Evolutionary conservation across 2,797 vertebrate species (phyloP), one percentile per base, ranked within the genome.

Genomic region (Schizopygopsis malacanthus): DNA sequence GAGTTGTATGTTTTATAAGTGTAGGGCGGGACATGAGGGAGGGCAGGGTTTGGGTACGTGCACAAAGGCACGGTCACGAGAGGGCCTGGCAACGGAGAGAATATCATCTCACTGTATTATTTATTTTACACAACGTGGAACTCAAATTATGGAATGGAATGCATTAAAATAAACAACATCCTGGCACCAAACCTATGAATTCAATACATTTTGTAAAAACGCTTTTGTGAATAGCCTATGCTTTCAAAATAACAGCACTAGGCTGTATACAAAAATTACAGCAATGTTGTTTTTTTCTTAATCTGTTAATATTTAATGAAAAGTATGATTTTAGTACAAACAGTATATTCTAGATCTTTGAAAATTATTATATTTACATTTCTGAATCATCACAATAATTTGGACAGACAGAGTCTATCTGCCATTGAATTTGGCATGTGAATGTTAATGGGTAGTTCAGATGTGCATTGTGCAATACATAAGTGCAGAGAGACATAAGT

Each of bases 21-120:
- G 39, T 39, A 70, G 85, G 87, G 87, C 50, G 85, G 85, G 63
- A 79, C n/a, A 54, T 28, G 41, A 28, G 10, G 33, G 41, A 28
- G 10, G 33, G 61, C 52, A 78, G 39, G 33, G 22, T 79, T 85
- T 88, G 25, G 10, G 43, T 86, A 88, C 85, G 87, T 88, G 87
- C 87, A 71, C 28, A 67, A 37, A 83, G 12, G 61, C 83, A 88
- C 61, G 79, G 12, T 18, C 56, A 22, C 43, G 25, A 73, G 28
- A 72, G 39, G 33, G 3, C 1, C 2, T 59, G 22, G 2, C 4
- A 33, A 50, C 18, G 39, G 13, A 71, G 8, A 78, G 9, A 22
- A 67, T 0, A 67, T 28, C 22, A n/a, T 20, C 28, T 76, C 59
- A 33, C 16, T 45, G 70, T 45, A 13, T 61, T 76, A 20, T 83